Evolutionary conservation across 2,888 invertebrate species (phyloP), one percentile per base, ranked within the genome.

Genomic region (Ommatoiulus sabulosus): DNA sequence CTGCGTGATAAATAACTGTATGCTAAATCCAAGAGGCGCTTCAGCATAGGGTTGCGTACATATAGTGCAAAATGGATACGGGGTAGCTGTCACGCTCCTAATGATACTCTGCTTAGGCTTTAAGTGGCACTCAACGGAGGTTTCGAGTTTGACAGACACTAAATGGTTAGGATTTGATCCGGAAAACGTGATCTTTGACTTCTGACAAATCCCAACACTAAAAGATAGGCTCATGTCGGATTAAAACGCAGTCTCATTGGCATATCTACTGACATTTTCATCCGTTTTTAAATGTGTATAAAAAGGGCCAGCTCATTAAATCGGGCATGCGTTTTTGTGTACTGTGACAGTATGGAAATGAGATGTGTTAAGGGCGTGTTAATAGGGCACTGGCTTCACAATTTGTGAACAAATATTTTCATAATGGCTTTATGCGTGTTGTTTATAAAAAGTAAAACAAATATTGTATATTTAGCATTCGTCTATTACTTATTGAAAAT

Each of bases 91-190:
- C 63, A 63, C 63, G 20, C 17, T n/a, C 20, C n/a, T 63, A 63
- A 63, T 20, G 63, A n/a, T 17, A n/a, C 63, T 63, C 17, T n/a
- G n/a, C 63, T 17, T 20, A 5, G 63, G n/a, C 6, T 63, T n/a
- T 63, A 63, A 63, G 63, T 2, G 63, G 20, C 63, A 63, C 63
- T 63, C 63, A 7, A 63, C 63, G n/a, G 6, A 63, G 63, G 46
- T 63, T 52, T 6, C 63, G n/a, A n/a, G n/a, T 63, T 63, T 63
- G 63, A 63, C 63, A 63, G n/a, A n/a, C 63, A 57, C 57, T 57
- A 57, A 57, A 57, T 57, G 57, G 57, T 46, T 46, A 46, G 17
- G 57, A 57, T 10, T 1, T 57, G 57, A 57, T 63, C 3, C 63
- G 6, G 8, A 46, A 5, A n/a, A 63, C n/a, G 63, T 20, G n/a